Base-by-base conservation (phyloP, 1,140 invertebrate genomes). In the Periplaneta americana region DNA sequence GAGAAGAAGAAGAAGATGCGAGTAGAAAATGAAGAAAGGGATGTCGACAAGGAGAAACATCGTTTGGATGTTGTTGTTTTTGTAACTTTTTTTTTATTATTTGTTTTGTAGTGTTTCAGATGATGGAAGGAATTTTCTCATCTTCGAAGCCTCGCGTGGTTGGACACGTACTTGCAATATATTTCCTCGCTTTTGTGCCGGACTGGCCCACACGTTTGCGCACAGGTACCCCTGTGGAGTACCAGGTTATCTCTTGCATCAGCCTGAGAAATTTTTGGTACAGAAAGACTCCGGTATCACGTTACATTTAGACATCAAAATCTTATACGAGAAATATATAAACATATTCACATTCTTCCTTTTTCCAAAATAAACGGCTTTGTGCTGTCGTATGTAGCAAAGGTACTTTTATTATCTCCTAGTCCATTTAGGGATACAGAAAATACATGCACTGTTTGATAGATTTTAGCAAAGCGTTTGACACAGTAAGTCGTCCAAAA, bases 71-170 rank as follows among this genome's bases (percentile, higher is more conserved):
- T 48, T 66, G 22, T 66, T n/a, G 22, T 66, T 66, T 28, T 39
- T n/a, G 22, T 66, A 6, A 66, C 9, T 10, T 36, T 35, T n/a
- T 33, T 77, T 77, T 34, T 78, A 17, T 35, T 78, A 28, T 78
- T 78, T 78, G 35, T 78, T 37, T 39, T 78, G 15, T 78, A 18
- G 15, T 78, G 76, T 35, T 35, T 22, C n/a, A 78, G 76, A 78
- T 78, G 76, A 78, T n/a, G 76, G 76, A 78, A 78, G 37, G 35
- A 78, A 39, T 78, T 78, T 78, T 78, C 76, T 78, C 76, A 78
- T 78, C 76, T 35, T 17, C 10, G 34, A 35, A 36, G 22, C 10
- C 34, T 22, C 34, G 34, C 75, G 32, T 76, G 34, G 75, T 33
- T 32, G 31, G 22, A 15, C 31, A 75, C 34, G 75, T 28, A 4